Conservation (phyloP, 2,113 vertebrate species). For the Burhinus bistriatus region DNA sequence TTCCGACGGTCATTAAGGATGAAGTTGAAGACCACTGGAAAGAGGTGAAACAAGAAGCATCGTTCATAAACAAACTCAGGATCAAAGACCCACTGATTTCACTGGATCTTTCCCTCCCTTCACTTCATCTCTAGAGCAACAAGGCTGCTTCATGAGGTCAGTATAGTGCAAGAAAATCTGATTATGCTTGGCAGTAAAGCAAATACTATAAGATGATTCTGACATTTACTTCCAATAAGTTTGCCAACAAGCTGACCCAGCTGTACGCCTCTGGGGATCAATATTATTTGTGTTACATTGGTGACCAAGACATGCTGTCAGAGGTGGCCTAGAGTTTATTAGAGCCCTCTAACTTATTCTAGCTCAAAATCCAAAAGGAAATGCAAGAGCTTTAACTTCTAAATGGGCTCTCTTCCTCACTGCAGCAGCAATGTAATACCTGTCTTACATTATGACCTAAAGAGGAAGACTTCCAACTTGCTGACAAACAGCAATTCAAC, state of each 20-base stretch:
- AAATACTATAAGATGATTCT: not conserved
- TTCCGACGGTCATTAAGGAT: conserved; percentile 90
- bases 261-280: not conserved
- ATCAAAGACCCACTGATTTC: not conserved
- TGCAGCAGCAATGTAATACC: not conserved
- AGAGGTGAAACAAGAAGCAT: not conserved
- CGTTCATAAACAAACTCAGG: not conserved
- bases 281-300: rapidly evolving
- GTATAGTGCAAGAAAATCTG: not conserved
- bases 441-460: not conserved
- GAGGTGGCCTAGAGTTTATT: not conserved
- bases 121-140: not conserved
- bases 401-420: not conserved
- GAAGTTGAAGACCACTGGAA: conserved; percentile 94
- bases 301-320: not conserved
- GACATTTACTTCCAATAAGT: not conserved
- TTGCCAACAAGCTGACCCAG: not conserved
- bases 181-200: not conserved
- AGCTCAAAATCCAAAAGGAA: not conserved
- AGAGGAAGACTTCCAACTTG: not conserved
- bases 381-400: not conserved
- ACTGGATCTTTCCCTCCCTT: not conserved
- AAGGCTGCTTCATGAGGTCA: not conserved
- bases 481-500: not conserved
- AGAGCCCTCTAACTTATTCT: not conserved